Evolutionary conservation across 2,797 vertebrate genomes (phyloP).

Genomic region (Manis pentadactyla): DNA sequence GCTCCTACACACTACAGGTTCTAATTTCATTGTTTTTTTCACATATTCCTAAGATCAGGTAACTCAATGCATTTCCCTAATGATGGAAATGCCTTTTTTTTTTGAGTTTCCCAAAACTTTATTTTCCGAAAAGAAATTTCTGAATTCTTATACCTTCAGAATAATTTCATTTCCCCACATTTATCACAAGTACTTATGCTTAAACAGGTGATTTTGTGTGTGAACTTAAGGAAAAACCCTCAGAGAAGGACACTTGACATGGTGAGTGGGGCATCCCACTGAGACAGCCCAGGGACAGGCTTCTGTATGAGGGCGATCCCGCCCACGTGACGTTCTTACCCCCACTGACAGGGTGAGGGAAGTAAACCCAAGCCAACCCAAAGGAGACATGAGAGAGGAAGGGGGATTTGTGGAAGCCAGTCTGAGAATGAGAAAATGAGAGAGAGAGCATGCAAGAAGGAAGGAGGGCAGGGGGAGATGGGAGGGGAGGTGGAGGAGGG

Average conservation of each 20-base stretch:
- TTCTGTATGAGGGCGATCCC: not conserved
- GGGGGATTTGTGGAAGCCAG: not conserved
- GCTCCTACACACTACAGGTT: not conserved
- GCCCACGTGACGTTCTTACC: not conserved
- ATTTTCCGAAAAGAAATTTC: conserved; percentile 2
- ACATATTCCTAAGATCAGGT: not conserved
- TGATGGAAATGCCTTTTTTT: not conserved
- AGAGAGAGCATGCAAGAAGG: too few species aligned
- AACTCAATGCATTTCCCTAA: not conserved
- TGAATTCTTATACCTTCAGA: not conserved
- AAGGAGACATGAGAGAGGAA: not conserved
- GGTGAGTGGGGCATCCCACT: not conserved
- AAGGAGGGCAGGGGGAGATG: not conserved
- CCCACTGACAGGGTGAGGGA: not conserved
- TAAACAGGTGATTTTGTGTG: not conserved
- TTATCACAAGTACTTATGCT: not conserved
- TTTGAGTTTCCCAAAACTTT: not conserved
- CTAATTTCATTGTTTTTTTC: conserved; percentile 22
- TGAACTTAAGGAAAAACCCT: not conserved
- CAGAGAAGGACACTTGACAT: not conserved
- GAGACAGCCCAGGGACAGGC: not conserved
- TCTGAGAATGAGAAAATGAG: not conserved
- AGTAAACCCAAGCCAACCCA: not conserved
- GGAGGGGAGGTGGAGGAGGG: accelerated
- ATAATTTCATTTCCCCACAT: not conserved